Evolutionary conservation across 1,140 invertebrate genomes (phyloP), one percentile per base, ranked within the genome.

Genomic region (Pseudachorutes palmiensis): DNA sequence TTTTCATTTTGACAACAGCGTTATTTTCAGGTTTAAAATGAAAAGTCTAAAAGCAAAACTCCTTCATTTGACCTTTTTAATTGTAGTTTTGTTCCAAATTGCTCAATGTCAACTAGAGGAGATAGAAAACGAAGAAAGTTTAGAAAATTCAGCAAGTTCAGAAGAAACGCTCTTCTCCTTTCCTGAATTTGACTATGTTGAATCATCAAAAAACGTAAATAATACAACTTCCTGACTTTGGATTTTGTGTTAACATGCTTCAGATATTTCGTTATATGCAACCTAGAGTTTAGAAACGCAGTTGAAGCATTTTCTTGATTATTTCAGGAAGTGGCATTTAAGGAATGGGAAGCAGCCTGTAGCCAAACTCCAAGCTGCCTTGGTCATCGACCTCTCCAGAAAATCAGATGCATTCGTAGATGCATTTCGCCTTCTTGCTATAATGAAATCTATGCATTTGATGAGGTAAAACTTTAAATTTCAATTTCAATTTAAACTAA

Each of bases 391-490:
- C 14, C 59, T 12, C 55, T 75, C 9, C 64, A 74, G 1, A 74
- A 73, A 45, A 59, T 70, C 1, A 72, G 67, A 64, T 75, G 74
- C 62, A 64, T 73, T 24, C 33, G 74, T 31, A 73, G 72, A 70
- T 75, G 74, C 57, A 74, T 74, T 36, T 68, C 65, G 51, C 72
- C 70, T 19, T 70, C 68, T 9, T 75, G 72, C 49, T 75, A 75
- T 48, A 49, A 68, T 19, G 74, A 73, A 48, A 69, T 75, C 31
- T 75, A 75, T 59, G 57, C 68, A 2, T 72, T 72, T 66, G 74
- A 75, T 68, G 74, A 75, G 69, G 74, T 75, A 66, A 5, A 49
- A 28, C 22, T 2, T 22, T 49, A 49, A 36, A 36, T 62, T 33
- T 14, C 33, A 28, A 22, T 41, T 33, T 33, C 29, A 36, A 60